Conservation (phyloP, 92 coral and sea anemone species). For the Palythoa caribaeorum region DNA sequence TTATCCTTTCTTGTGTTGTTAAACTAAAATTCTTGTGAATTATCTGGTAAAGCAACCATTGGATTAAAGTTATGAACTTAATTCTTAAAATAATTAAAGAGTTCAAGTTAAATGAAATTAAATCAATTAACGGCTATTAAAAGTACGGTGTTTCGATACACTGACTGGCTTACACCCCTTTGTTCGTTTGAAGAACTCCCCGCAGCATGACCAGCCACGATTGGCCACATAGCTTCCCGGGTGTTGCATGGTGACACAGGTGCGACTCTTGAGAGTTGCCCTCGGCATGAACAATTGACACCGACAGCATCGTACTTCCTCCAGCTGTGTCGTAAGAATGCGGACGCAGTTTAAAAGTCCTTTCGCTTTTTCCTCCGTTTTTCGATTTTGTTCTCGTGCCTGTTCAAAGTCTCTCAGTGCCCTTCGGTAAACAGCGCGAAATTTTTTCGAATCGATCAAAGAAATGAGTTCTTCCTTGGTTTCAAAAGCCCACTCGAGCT, state of each 20-base stretch:
- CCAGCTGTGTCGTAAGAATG: constrained; percentile 91
- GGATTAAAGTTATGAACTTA: not conserved
- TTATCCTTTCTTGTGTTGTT: no score
- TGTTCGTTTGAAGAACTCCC: constrained; percentile 87
- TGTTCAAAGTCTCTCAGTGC: constrained; percentile 81
- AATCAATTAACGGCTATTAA: not conserved
- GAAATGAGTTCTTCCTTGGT: constrained; percentile 74
- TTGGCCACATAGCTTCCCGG: constrained; percentile 81
- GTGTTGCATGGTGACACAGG: constrained; percentile 92
- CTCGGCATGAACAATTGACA: constrained; percentile 92
- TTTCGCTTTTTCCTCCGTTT: constrained; percentile 82
- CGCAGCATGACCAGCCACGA: constrained; percentile 96
- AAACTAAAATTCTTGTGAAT: no score
- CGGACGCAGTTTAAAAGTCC: constrained; percentile 90
- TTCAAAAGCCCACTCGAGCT: constrained; percentile 93
- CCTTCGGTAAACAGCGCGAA: constrained; percentile 82
- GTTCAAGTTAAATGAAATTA: not conserved
- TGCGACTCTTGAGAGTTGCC: constrained; percentile 91
- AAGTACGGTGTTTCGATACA: constrained; percentile 78
- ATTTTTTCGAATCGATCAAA: constrained; percentile 69
- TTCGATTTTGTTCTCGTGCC: constrained; percentile 70
- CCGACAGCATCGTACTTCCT: constrained; percentile 94
- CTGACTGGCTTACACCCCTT: constrained; percentile 92
- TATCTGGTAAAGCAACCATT: no score
- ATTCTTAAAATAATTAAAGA: not conserved